These are phyloP conservation scores for Flexamia atlantica DNA, from an alignment of 2,888 invertebrate genomes.

Conservation along the genomic window DNA sequence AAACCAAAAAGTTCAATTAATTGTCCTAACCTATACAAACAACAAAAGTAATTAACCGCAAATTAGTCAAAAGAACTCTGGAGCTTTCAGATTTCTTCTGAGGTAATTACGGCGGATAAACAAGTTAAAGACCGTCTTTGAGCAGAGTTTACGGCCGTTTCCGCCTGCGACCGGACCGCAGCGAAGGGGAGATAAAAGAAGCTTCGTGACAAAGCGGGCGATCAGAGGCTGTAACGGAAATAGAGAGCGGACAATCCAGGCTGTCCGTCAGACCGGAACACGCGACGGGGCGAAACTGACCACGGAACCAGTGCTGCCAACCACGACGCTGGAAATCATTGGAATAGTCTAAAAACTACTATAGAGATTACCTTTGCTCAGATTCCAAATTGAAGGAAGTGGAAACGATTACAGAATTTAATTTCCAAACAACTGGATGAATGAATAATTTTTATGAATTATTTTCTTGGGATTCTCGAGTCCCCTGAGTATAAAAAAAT, in stretches of 20 bases:
- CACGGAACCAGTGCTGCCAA: slow-evolving; percentile 11
- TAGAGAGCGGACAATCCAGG: slow-evolving; percentile 35
- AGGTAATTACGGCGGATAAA: background rate
- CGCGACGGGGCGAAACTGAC: slow-evolving; percentile 37
- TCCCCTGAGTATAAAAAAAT: no score
- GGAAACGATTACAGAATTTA: no score
- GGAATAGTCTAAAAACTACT: no score
- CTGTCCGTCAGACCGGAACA: slow-evolving; percentile 43
- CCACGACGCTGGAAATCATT: no score
- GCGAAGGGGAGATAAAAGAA: slow-evolving; percentile 17
- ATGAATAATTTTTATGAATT: no score
- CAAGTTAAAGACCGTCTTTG: background rate
- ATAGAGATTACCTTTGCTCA: no score
- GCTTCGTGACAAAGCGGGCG: slow-evolving; percentile 40
- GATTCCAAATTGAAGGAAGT: no score
- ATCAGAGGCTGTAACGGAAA: slow-evolving; percentile 48
- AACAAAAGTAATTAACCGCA: background rate
- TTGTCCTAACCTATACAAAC: no score
- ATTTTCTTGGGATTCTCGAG: no score
- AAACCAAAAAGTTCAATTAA: no score
- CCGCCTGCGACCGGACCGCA: background rate
- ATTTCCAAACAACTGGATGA: no score
- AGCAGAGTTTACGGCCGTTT: slow-evolving; percentile 1
- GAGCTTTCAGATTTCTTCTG: background rate
- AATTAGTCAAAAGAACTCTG: background rate